These are phyloP conservation scores for Dione juno DNA, from an alignment of 2,888 invertebrate genomes.

Conservation along the genomic window DNA sequence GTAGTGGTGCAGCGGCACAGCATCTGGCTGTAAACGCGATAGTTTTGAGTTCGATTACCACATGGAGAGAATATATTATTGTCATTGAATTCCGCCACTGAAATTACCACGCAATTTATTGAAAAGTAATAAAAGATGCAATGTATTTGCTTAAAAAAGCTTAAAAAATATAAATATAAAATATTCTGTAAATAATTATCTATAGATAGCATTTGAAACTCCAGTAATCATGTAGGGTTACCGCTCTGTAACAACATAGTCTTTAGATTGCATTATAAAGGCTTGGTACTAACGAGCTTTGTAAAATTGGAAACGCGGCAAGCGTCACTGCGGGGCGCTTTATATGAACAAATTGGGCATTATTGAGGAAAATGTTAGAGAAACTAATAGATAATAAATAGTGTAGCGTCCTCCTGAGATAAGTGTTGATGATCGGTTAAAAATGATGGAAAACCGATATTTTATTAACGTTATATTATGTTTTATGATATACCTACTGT, in stretches of 20 bases:
- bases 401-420: constrained; percentile 26
- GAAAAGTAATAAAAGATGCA: too few relatives aligned
- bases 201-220: neutral
- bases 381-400: constrained; percentile 20
- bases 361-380: constrained; percentile 27
- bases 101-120: too few relatives aligned
- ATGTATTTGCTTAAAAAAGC: too few relatives aligned
- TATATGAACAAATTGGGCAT: constrained; percentile 31
- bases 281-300: constrained; percentile 32
- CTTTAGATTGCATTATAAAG: constrained; percentile 24
- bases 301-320: constrained; percentile 38
- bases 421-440: constrained; percentile 16
- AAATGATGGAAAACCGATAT: neutral
- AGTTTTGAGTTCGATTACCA: too few relatives aligned
- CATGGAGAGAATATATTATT: too few relatives aligned
- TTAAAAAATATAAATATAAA: too few relatives aligned
- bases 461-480: neutral
- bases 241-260: constrained; percentile 12
- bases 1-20: too few relatives aligned
- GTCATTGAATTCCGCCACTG: too few relatives aligned
- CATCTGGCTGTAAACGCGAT: too few relatives aligned
- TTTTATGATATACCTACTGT: neutral
- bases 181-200: too few relatives aligned
- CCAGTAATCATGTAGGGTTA: neutral
- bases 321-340: constrained; percentile 33